Evolutionary conservation across 1,140 invertebrate genomes (phyloP).

Genomic region (Acyrthosiphon pisum): DNA sequence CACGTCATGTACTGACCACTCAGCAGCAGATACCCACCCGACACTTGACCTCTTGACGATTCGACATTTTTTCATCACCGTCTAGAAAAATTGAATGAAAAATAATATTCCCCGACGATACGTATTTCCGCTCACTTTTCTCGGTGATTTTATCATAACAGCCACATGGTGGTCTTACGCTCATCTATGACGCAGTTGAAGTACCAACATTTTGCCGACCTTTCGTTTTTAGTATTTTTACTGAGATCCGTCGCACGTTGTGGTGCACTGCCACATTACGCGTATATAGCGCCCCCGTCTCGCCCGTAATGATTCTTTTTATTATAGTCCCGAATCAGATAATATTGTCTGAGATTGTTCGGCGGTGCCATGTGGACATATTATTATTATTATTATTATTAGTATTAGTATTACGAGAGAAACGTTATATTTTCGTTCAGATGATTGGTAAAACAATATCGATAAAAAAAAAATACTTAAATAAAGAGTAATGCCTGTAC

Average conservation of each 20-base stretch:
- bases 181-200: not conserved
- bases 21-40: too few relatives aligned
- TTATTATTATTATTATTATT: not conserved
- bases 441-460: not conserved
- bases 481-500: not conserved
- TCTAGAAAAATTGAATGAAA: not conserved
- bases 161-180: not conserved
- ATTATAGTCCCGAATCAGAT: not conserved
- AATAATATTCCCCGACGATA: not conserved
- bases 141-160: not conserved
- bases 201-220: not conserved
- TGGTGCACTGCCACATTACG: not conserved
- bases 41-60: not conserved
- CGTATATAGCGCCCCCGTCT: too few relatives aligned
- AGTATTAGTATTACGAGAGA: not conserved
- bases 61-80: not conserved
- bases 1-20: too few relatives aligned
- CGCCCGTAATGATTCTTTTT: not conserved
- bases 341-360: not conserved
- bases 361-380: not conserved
- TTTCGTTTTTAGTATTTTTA: slow-evolving; percentile 2
- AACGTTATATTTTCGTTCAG: not conserved
- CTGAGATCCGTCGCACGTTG: not conserved
- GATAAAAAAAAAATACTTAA: not conserved
- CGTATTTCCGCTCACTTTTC: too few relatives aligned